A percentile compares a stretch with the other conserved stretches of the same genome.
These are phyloP conservation scores for Stenodema calcarata DNA, from an alignment of 2,888 invertebrate genomes.

Conservation along the genomic window DNA sequence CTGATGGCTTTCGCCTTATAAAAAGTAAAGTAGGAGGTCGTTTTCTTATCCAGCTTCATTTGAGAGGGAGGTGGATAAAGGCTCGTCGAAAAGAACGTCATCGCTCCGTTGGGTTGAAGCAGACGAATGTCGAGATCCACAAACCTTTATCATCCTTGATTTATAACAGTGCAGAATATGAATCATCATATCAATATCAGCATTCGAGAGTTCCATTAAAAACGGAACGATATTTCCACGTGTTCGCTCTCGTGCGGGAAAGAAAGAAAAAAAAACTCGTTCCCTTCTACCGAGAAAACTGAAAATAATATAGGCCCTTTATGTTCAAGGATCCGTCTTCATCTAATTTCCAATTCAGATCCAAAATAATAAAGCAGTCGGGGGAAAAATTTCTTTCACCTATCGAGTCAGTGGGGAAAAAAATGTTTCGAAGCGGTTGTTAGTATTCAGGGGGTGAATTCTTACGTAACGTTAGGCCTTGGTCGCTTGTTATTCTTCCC, in stretches of 20 bases:
- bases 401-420: background rate
- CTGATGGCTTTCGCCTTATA: background rate
- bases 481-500: background rate
- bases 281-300: background rate
- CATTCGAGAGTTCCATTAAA: background rate
- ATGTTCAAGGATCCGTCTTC: background rate
- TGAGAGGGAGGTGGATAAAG: background rate
- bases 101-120: background rate
- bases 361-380: background rate
- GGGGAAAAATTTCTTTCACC: background rate
- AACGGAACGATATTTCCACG: background rate
- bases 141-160: background rate
- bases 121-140: background rate
- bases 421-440: background rate
- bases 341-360: background rate
- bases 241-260: background rate
- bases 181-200: background rate
- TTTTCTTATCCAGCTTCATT: background rate
- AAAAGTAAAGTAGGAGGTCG: background rate
- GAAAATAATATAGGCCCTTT: background rate
- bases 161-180: background rate
- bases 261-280: background rate
- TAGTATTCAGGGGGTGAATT: background rate
- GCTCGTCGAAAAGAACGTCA: background rate
- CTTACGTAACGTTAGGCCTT: background rate